Base-by-base conservation (phyloP, 2,797 vertebrate genomes). In the Melanotaenia parkinsoni region DNA sequence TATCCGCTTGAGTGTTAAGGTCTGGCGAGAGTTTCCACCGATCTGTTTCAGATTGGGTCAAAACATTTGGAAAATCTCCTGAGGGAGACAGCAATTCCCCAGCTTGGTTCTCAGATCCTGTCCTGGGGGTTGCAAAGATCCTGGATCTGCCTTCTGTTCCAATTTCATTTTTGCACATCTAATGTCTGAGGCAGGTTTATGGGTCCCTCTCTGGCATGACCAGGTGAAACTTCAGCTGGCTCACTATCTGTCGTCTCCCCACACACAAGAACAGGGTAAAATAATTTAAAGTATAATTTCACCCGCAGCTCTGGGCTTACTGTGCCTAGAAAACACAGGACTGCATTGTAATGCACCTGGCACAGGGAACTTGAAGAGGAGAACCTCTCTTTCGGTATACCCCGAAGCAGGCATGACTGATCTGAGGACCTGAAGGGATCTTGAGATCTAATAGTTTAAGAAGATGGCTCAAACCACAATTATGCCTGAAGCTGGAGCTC, bases 21-120 rank as follows among this genome's bases (percentile, higher is more conserved):
- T 63, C 24, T 57, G 38, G 8, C 18, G 14, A 26, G 50, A 40
- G 56, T 74, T 61, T 60, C 37, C 56, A 47, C 9, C 3, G 28
- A 10, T 53, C 33, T 54, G 30, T 45, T 53, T 70, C 50, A 61
- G 37, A 58, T 22, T 58, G 24, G 54, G 38, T 13, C 63, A 33
- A 26, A 47, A 47, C n/a, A 14, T 67, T 51, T 54, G 12, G 35
- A 40, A 40, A 45, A 61, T 67, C 47, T 30, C 32, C 4, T 13
- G 16, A 59, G 33, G 4, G 9, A 54, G 6, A 12, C 45, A 28
- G 33, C 28, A 35, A 32, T 45, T 22, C 22, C 4, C 33, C 47
- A 37, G 63, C 33, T 57, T 22, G 10, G 11, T 20, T 20, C 16
- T 51, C 37, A 40, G 35, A 28, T 60, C 33, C 38, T 11, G 16